A percentile compares a stretch with the other conserved stretches of the same genome.
These are phyloP conservation scores for Unio pictorum DNA, from an alignment of 2,888 invertebrate species.

Conservation along the genomic window DNA sequence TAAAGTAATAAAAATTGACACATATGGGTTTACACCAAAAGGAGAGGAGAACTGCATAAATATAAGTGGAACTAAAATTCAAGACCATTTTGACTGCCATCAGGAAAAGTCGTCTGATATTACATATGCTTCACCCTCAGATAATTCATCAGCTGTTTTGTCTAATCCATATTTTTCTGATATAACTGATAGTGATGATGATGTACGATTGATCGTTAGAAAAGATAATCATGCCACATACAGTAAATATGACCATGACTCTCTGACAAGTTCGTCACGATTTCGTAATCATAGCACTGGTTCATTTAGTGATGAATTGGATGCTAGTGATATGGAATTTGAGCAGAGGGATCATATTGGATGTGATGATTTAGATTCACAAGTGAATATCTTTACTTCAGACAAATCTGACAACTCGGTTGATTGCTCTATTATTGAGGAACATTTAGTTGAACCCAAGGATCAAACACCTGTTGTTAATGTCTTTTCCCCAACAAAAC, in stretches of 20 bases:
- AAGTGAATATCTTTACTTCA: background rate
- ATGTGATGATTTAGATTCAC: slow-evolving; percentile 32
- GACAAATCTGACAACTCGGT: background rate
- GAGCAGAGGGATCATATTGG: slow-evolving; percentile 30
- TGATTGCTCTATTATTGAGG: too few relatives aligned
- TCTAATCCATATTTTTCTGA: slow-evolving; percentile 3
- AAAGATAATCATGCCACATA: slow-evolving; percentile 39
- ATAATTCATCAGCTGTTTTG: too few relatives aligned
- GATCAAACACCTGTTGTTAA: slow-evolving; percentile 1
- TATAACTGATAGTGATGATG: slow-evolving; percentile 31
- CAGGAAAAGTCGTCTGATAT: too few relatives aligned
- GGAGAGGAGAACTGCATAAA: too few relatives aligned
- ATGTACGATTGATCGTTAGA: slow-evolving; percentile 31
- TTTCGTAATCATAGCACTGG: slow-evolving; percentile 25
- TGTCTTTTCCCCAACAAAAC: slow-evolving; percentile 1
- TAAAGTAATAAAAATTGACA: too few relatives aligned
- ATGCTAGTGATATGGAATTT: slow-evolving; percentile 31
- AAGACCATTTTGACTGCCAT: too few relatives aligned
- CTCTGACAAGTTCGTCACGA: slow-evolving; percentile 8
- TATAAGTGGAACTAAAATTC: too few relatives aligned
- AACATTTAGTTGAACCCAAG: background rate
- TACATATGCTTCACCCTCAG: too few relatives aligned
- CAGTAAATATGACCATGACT: slow-evolving; percentile 15
- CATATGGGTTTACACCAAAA: too few relatives aligned
- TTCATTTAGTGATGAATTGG: slow-evolving; percentile 27